A percentile compares a stretch with the other conserved stretches of the same genome.
Conservation (phyloP, 2,888 invertebrate genomes). For the Osedax fenrisi region DNA sequence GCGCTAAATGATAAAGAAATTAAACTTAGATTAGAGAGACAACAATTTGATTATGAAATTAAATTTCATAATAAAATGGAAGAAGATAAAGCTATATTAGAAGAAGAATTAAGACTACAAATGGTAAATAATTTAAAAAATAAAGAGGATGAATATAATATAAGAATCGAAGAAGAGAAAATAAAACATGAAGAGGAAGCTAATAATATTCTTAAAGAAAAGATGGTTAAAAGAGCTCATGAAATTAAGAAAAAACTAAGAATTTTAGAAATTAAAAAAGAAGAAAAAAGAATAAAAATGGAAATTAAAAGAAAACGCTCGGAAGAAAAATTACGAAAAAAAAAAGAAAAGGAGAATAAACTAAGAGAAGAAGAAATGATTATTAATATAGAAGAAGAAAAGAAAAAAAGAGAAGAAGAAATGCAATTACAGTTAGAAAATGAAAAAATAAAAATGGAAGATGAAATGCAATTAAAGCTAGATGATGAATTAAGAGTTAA, state of each 20-base stretch:
- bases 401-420: not conserved
- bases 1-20: not conserved
- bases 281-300: not conserved
- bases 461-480: not conserved
- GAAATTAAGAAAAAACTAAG: not conserved
- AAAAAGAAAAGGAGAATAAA: not conserved
- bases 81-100: not conserved
- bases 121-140: not conserved
- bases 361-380: not conserved
- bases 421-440: not conserved
- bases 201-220: not conserved
- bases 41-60: not conserved
- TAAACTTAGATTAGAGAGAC: not conserved
- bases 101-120: not conserved
- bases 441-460: not conserved
- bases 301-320: not conserved
- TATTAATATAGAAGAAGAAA: not conserved
- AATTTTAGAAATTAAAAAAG: not conserved
- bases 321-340: not conserved
- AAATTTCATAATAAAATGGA: not conserved
- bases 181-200: not conserved
- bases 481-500: not conserved
- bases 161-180: not conserved
- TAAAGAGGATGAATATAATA: not conserved
- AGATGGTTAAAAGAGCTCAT: not conserved